phyloP scores from a whole-genome alignment of 2,113 vertebrate species.

The Tringa solitaria region DNA sequence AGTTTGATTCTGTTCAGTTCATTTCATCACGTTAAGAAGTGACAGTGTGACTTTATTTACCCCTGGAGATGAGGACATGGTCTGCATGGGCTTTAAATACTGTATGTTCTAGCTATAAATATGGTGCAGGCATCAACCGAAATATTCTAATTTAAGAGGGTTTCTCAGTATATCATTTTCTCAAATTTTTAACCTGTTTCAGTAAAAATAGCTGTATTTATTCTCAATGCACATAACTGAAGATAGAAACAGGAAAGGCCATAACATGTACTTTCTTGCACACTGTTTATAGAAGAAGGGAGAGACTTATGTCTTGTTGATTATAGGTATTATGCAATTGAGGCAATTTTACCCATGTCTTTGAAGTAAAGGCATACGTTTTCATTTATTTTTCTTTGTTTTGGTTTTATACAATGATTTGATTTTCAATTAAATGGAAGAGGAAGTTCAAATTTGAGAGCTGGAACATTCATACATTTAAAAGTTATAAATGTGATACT shows the following conservation, averaged over 20 bases:
- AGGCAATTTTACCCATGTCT: background rate
- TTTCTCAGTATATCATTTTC: background rate
- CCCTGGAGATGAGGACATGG: background rate
- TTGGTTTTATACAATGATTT: background rate
- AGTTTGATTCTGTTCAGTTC: background rate
- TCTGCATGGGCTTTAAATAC: background rate
- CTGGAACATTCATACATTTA: background rate
- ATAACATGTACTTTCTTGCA: background rate
- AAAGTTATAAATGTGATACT: background rate
- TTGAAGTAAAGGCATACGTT: background rate
- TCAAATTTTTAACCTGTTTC: background rate
- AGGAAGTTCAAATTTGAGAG: background rate
- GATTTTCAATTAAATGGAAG: background rate
- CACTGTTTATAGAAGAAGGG: background rate
- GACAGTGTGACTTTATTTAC: background rate
- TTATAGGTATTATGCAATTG: background rate
- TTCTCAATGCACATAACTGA: background rate
- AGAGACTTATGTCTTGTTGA: background rate
- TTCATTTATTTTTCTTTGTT: background rate
- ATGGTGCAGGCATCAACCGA: background rate
- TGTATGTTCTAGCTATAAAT: background rate
- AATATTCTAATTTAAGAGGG: background rate
- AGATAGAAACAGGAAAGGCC: background rate
- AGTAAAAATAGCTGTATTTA: background rate
- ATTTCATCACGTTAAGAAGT: background rate